Evolutionary conservation across 92 coral and sea anemone genomes (phyloP), one percentile per base, ranked within the genome.

Genomic region (Bergia sp.): DNA sequence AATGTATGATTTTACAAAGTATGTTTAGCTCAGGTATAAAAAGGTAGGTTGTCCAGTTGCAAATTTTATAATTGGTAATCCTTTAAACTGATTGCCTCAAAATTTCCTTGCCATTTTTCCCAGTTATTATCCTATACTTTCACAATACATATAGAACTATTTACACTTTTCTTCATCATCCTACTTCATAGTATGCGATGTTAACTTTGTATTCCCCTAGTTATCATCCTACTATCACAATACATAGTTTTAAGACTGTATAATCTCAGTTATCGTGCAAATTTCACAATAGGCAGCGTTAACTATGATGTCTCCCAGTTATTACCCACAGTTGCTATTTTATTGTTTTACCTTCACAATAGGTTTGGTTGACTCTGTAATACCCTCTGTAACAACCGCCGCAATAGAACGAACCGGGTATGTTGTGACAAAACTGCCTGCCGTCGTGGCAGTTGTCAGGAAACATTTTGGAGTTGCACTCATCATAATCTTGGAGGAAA

Each of bases 281-380:
- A 3, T 20, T 61, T 61, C 69, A 61, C 69, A 61, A 61, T 18
- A 61, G 1, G 2, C 12, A 6, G 10, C 15, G 12, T 50, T 50
- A 50, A 7, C 57, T 10, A 9, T 29, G 29, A 29, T 29, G 29
- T 29, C 29, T 29, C 29, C 57, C 10, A 50, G 67, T 18, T 61
- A 16, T 61, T n/a, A 15, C 6, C 2, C 3, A 61, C 67, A 16
- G 29, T 29, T 29, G 29, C 29, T 29, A 61, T 18, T 6, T 21
- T 7, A 61, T 15, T 61, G 69, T 61, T 23, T 5, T 76, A 76
- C 80, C 80, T 76, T 76, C 80, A 15, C 80, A 76, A 44, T 40
- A 76, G 4, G 80, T 76, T 3, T 76, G 12, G 29, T 76, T 76
- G 0, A 76, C 80, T 16, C 11, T 41, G 80, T 44, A 44, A 41